Conservation (phyloP, 2,888 invertebrate genomes). For the Harpalus rubripes region DNA sequence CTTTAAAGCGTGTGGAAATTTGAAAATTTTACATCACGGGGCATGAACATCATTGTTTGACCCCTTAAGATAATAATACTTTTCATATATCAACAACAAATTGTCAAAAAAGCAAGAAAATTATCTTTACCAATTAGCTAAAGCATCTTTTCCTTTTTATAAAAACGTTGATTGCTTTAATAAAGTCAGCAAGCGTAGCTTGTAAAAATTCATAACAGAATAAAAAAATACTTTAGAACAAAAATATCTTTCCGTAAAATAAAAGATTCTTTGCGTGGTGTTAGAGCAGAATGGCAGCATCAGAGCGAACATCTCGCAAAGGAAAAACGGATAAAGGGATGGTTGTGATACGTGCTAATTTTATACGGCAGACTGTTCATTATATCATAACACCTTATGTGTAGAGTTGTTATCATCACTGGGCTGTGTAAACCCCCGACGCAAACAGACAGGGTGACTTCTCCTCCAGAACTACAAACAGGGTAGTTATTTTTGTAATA, state of each 20-base stretch:
- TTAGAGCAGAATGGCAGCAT: slow-evolving; percentile 20
- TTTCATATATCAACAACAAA: too few relatives aligned
- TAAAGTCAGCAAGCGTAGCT: slow-evolving; percentile 1
- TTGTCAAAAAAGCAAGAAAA: too few relatives aligned
- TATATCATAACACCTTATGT: slow-evolving; percentile 62
- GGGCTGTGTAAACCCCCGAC: slow-evolving; percentile 35
- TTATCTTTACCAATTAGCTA: too few relatives aligned
- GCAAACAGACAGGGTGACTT: slow-evolving; percentile 31
- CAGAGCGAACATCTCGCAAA: slow-evolving; percentile 11
- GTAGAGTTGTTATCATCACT: slow-evolving; percentile 59
- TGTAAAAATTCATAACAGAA: slow-evolving; percentile 40
- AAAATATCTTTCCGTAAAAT: slow-evolving; percentile 10
- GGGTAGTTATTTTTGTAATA: slow-evolving; percentile 62
- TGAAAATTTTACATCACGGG: too few relatives aligned
- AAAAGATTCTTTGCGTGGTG: slow-evolving; percentile 14
- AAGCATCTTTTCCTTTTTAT: neutral
- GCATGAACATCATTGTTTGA: too few relatives aligned
- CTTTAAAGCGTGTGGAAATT: too few relatives aligned
- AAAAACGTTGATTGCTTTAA: neutral
- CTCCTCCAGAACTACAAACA: slow-evolving; percentile 59
- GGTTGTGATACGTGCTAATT: slow-evolving; percentile 59
- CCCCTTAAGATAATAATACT: too few relatives aligned
- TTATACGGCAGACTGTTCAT: slow-evolving; percentile 61
- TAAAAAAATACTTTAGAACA: slow-evolving; percentile 32
- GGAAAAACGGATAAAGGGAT: slow-evolving; percentile 39